Percentiles rank a stretch among this genome's conserved stretches.
These are phyloP conservation scores for Cotesia vestalis DNA, from an alignment of 1,140 invertebrate genomes.

Conservation along the genomic window DNA sequence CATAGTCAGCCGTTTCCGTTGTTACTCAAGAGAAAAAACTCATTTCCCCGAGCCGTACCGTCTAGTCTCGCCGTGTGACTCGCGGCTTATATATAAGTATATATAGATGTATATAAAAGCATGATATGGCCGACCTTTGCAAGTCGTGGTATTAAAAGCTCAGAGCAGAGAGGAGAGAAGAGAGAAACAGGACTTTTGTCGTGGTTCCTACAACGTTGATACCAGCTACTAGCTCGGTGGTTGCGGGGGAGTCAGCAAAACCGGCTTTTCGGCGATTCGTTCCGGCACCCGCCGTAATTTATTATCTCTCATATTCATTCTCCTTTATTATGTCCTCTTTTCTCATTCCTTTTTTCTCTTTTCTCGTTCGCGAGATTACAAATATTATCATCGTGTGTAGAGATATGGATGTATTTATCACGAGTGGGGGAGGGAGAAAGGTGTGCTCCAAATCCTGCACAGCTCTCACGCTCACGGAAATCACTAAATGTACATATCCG, in stretches of 20 bases:
- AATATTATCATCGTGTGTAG: not conserved
- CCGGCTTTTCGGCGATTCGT: constrained; percentile 36
- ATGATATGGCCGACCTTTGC: constrained; percentile 17
- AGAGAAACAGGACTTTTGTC: constrained; percentile 8
- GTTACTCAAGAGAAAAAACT: constrained; percentile 19
- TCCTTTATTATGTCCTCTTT: too few relatives aligned
- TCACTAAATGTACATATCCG: constrained; percentile 15
- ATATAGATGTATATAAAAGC: too few relatives aligned
- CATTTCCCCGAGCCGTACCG: constrained; percentile 17
- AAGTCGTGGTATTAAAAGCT: constrained; percentile 26
- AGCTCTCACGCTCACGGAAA: constrained; percentile 17
- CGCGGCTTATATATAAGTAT: too few relatives aligned
- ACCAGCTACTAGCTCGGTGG: not conserved
- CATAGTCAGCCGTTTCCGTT: constrained; percentile 21
- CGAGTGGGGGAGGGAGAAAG: not conserved
- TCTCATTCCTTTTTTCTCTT: not conserved
- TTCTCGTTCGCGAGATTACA: not conserved
- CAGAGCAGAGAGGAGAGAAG: not conserved
- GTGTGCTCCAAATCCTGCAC: constrained; percentile 13
- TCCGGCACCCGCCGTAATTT: constrained; percentile 31
- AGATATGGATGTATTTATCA: not conserved
- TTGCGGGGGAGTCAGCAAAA: constrained; percentile 31
- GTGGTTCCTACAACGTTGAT: not conserved
- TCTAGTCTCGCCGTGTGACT: constrained; percentile 2
- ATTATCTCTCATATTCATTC: constrained; percentile 31